Evolutionary conservation across 30 jellyfish, hydroid and myxozoan genomes (phyloP).

Genomic region (Turritopsis dohrnii): DNA sequence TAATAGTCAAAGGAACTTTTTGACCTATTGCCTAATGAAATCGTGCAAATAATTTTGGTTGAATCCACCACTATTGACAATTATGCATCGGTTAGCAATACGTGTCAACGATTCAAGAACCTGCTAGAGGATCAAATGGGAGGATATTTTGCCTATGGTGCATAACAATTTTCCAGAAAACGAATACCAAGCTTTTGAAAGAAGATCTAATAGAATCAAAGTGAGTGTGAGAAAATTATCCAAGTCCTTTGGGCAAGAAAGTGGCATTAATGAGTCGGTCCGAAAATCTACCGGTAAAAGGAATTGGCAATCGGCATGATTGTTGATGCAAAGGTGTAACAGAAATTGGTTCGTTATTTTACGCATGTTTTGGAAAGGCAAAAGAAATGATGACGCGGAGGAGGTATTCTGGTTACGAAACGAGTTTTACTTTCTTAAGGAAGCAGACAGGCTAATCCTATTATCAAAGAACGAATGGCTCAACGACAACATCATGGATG

Average conservation of each 20-base stretch:
- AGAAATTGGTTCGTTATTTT: conserved; percentile 13
- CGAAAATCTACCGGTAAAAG: background rate
- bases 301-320: conserved; percentile 24
- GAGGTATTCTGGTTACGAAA: conserved; percentile 24
- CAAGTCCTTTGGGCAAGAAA: conserved; percentile 14
- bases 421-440: conserved; percentile 15
- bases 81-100: conserved; percentile 17
- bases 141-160: conserved; percentile 18
- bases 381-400: conserved; percentile 9
- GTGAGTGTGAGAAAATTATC: conserved; percentile 12
- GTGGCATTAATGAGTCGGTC: conserved; percentile 5
- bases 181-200: background rate
- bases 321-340: conserved; percentile 8
- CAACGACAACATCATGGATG: conserved; percentile 7
- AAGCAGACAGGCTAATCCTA: conserved; percentile 8
- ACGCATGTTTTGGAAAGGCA: conserved; percentile 18
- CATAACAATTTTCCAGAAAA: conserved; percentile 22
- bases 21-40: conserved; percentile 18
- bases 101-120: conserved; percentile 23
- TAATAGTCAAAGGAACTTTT: background rate
- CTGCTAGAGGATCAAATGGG: conserved; percentile 8
- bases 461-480: conserved; percentile 11
- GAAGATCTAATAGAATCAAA: conserved; percentile 18
- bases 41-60: conserved; percentile 6
- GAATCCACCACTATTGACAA: conserved; percentile 11